A percentile compares a stretch with the other conserved stretches of the same genome.
Evolutionary conservation across 2,797 vertebrate genomes (phyloP).

Genomic region (Zalophus californianus): DNA sequence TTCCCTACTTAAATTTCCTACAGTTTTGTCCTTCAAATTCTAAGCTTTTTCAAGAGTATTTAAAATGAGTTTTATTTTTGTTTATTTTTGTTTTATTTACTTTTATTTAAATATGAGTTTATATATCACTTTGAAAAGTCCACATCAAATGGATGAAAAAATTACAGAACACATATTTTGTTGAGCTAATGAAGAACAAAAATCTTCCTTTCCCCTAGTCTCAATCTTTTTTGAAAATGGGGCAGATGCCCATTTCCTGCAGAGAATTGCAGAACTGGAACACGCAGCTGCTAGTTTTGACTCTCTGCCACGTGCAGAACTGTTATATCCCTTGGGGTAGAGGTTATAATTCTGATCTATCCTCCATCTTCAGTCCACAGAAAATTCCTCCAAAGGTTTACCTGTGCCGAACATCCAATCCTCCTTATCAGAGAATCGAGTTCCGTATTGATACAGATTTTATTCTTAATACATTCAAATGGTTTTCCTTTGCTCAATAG

Average conservation of each 20-base stretch:
- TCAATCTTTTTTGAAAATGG: constrained; percentile 61
- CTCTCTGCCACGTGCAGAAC: background rate
- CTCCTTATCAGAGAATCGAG: background rate
- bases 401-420: background rate
- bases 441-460: background rate
- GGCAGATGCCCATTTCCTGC: constrained; percentile 53
- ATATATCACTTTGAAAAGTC: background rate
- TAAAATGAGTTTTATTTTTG: background rate
- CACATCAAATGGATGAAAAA: background rate
- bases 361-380: background rate
- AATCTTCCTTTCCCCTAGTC: background rate
- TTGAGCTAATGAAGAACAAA: constrained; percentile 47
- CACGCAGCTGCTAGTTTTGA: constrained; percentile 54
- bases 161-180: background rate
- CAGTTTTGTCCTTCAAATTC: background rate
- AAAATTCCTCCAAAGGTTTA: background rate
- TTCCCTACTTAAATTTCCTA: background rate
- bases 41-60: constrained; percentile 8
- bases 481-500: background rate
- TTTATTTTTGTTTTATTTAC: too few species aligned
- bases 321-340: background rate
- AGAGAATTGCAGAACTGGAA: constrained; percentile 54
- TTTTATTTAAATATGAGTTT: background rate
- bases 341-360: constrained; percentile 24
- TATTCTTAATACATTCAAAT: background rate